A percentile compares a stretch with the other conserved stretches of the same genome.
Evolutionary conservation across 2,888 invertebrate genomes (phyloP).

Genomic region (Macrosoma leucophasiata): DNA sequence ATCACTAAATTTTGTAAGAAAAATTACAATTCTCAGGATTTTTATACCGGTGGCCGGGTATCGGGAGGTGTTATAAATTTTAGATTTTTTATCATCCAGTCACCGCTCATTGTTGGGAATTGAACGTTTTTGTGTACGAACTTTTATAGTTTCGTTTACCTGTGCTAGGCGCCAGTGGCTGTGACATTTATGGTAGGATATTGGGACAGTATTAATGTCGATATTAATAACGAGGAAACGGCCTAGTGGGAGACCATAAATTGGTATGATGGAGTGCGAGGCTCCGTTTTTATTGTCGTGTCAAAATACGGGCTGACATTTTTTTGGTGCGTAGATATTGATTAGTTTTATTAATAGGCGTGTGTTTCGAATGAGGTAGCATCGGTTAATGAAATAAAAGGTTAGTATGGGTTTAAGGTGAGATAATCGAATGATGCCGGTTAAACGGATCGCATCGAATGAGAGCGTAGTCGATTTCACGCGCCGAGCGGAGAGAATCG

Average conservation of each 20-base stretch:
- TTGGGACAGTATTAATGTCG: constrained; percentile 71
- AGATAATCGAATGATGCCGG: constrained; percentile 53
- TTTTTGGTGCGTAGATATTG: constrained; percentile 31
- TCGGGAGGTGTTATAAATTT: constrained; percentile 66
- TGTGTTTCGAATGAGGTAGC: constrained; percentile 31
- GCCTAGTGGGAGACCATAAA: constrained; percentile 55
- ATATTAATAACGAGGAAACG: constrained; percentile 69
- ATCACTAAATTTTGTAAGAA: constrained; percentile 74
- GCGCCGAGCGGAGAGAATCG: constrained; percentile 61
- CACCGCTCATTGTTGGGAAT: constrained; percentile 56
- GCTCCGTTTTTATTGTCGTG: constrained; percentile 44
- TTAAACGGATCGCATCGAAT: constrained; percentile 54
- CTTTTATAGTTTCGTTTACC: constrained; percentile 59
- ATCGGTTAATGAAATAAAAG: constrained; percentile 36
- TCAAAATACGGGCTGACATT: constrained; percentile 53
- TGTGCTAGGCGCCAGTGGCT: constrained; percentile 72
- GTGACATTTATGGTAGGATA: constrained; percentile 72
- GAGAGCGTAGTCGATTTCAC: constrained; percentile 64
- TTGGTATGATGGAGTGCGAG: constrained; percentile 48
- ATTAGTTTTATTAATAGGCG: constrained; percentile 36
- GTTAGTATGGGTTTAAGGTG: constrained; percentile 23
- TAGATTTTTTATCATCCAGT: constrained; percentile 46
- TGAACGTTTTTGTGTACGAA: constrained; percentile 57
- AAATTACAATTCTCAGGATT: constrained; percentile 66
- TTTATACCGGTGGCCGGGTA: constrained; percentile 62